phyloP scores from a whole-genome alignment of 2,888 invertebrate genomes.

The Eucera pruinosa region DNA sequence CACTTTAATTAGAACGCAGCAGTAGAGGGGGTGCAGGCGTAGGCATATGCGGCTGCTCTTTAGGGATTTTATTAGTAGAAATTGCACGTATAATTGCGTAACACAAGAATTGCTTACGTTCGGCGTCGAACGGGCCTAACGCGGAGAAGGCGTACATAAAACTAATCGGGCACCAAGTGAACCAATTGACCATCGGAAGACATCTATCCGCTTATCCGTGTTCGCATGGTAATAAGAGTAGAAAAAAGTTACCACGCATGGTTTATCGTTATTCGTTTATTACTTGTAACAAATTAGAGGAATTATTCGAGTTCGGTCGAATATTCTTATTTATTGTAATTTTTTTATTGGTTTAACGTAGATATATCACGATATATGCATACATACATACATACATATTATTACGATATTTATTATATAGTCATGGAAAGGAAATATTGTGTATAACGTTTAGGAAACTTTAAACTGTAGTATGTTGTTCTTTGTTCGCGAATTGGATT shows the following conservation, averaged over 20 bases:
- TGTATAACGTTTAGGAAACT: neutral
- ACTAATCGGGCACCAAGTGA: constrained; percentile 1
- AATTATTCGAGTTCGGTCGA: constrained; percentile 23
- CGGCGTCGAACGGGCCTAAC: constrained; percentile 69
- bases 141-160: constrained; percentile 60
- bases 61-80: constrained; percentile 74
- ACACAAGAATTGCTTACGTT: constrained; percentile 61
- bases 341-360: constrained; percentile 4
- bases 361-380: constrained; percentile 4
- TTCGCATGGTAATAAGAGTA: constrained; percentile 53
- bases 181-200: neutral
- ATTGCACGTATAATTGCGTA: constrained; percentile 75
- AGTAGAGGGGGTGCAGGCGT: constrained; percentile 79
- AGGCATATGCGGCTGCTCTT: constrained; percentile 73
- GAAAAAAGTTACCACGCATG: constrained; percentile 50
- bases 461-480: neutral
- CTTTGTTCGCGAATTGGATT: neutral
- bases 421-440: neutral
- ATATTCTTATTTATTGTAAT: neutral
- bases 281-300: constrained; percentile 23
- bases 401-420: neutral
- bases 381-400: constrained; percentile 20
- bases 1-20: constrained; percentile 70
- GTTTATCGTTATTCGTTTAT: constrained; percentile 26
- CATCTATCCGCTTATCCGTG: constrained; percentile 33